Percentiles rank a stretch among this genome's conserved stretches.
These are phyloP conservation scores for Zeugodacus cucurbitae DNA, from an alignment of 1,140 invertebrate species.

Conservation along the genomic window DNA sequence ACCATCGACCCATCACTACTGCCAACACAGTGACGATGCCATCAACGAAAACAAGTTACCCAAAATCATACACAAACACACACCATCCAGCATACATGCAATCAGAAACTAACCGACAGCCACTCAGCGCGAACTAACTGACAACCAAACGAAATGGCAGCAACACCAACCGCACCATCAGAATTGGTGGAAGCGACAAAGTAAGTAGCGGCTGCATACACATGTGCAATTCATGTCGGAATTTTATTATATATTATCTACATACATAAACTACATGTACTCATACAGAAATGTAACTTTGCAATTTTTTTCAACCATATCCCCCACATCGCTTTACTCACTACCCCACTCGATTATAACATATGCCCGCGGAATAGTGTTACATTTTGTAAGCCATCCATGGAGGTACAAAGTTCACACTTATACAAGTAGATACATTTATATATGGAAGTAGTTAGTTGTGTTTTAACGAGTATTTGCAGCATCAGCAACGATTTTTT, in stretches of 20 bases:
- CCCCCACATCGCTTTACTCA: not conserved
- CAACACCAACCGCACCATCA: not conserved
- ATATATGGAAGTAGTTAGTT: not conserved
- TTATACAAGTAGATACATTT: not conserved
- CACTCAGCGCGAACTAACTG: not conserved
- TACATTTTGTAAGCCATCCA: not conserved
- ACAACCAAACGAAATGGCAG: not conserved
- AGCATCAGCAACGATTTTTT: not conserved
- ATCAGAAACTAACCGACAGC: not conserved
- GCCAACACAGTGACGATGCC: slow-evolving; percentile 48
- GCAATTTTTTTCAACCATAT: not conserved
- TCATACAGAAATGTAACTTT: not conserved
- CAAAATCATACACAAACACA: slow-evolving; percentile 48
- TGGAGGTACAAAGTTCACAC: not conserved
- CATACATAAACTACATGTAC: not conserved
- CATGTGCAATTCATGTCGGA: not conserved
- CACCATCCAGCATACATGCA: slow-evolving; percentile 19
- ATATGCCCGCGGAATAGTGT: not conserved
- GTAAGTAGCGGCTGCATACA: not conserved
- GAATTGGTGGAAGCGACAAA: not conserved
- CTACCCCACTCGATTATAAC: not conserved
- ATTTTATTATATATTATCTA: not conserved
- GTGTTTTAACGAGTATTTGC: not conserved
- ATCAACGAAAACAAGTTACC: slow-evolving; percentile 55
- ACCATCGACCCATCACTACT: slow-evolving; percentile 2